phyloP scores from a whole-genome alignment of 2,888 invertebrate species.

The Papilio demoleus region DNA sequence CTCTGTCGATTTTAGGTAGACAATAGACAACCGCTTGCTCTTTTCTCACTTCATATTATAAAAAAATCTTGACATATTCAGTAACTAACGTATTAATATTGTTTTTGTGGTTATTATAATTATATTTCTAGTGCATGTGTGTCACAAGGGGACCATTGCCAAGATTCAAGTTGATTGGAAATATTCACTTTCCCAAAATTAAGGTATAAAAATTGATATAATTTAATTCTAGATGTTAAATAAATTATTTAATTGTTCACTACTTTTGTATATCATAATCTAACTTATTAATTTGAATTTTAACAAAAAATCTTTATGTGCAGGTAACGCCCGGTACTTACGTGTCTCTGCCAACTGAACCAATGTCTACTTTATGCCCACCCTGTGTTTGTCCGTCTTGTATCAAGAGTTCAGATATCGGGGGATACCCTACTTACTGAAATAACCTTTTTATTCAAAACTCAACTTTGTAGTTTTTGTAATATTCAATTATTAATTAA shows the following conservation, averaged over 20 bases:
- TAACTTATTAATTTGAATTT: too few species aligned
- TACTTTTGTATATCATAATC: too few species aligned
- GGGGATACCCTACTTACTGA: slow-evolving; percentile 16
- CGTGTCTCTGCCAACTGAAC: slow-evolving; percentile 52
- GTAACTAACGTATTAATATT: too few species aligned
- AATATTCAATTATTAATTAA: too few species aligned
- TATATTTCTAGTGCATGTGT: slow-evolving; percentile 61
- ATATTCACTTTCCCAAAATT: slow-evolving; percentile 64
- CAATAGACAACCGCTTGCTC: too few species aligned
- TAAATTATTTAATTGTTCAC: too few species aligned
- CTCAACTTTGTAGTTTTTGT: neutral
- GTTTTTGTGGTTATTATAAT: neutral
- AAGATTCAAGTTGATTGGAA: slow-evolving; percentile 62
- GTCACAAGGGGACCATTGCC: slow-evolving; percentile 61
- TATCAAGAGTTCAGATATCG: slow-evolving; percentile 3
- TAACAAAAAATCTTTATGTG: neutral
- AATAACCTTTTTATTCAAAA: neutral
- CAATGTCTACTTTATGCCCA: slow-evolving; percentile 56
- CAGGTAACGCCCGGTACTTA: slow-evolving; percentile 55
- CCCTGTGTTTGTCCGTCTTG: slow-evolving; percentile 53
- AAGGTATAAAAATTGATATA: slow-evolving; percentile 49
- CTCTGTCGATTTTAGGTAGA: too few species aligned
- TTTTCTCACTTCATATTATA: too few species aligned
- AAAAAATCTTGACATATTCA: too few species aligned
- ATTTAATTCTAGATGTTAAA: neutral